Conservation (phyloP, 2,888 invertebrate species). For the Eugnorisma glareosa region DNA sequence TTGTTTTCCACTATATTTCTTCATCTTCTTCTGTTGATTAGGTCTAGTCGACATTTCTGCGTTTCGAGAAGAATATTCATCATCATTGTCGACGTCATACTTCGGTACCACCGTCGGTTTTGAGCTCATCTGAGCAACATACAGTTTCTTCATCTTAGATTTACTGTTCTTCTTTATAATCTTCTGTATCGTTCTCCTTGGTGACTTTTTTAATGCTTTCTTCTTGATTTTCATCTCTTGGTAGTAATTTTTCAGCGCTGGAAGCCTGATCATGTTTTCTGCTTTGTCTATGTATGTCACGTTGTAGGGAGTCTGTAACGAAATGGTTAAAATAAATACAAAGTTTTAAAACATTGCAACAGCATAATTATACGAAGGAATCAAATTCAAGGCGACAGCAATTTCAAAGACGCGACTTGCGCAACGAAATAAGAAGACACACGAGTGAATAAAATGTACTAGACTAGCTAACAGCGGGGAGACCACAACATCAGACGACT, state of each 20-base stretch:
- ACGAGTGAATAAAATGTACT: not conserved
- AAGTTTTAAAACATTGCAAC: not conserved
- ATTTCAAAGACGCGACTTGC: too few species aligned
- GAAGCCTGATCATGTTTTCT: slow-evolving; percentile 80
- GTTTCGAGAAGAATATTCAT: slow-evolving; percentile 64
- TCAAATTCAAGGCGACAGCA: not conserved
- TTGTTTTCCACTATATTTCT: slow-evolving; percentile 67
- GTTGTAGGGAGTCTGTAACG: slow-evolving; percentile 64
- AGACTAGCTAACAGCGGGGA: not conserved
- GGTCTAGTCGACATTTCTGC: slow-evolving; percentile 73
- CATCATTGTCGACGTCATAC: slow-evolving; percentile 63
- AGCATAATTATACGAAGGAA: not conserved
- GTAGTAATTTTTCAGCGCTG: slow-evolving; percentile 71
- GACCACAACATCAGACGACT: not conserved
- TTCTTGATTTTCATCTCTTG: slow-evolving; percentile 71
- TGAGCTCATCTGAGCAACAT: slow-evolving; percentile 69
- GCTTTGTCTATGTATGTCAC: slow-evolving; percentile 80
- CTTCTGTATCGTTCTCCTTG: slow-evolving; percentile 85
- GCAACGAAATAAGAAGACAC: not conserved
- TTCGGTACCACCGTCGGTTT: slow-evolving; percentile 70
- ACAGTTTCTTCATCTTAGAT: slow-evolving; percentile 75
- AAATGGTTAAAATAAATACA: not conserved
- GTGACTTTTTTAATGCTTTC: slow-evolving; percentile 77
- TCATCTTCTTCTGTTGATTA: slow-evolving; percentile 73
- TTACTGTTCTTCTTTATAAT: slow-evolving; percentile 82